Evolutionary conservation across 2,888 invertebrate genomes (phyloP), one percentile per base, ranked within the genome.

Genomic region (Psococerastis gibbosa): DNA sequence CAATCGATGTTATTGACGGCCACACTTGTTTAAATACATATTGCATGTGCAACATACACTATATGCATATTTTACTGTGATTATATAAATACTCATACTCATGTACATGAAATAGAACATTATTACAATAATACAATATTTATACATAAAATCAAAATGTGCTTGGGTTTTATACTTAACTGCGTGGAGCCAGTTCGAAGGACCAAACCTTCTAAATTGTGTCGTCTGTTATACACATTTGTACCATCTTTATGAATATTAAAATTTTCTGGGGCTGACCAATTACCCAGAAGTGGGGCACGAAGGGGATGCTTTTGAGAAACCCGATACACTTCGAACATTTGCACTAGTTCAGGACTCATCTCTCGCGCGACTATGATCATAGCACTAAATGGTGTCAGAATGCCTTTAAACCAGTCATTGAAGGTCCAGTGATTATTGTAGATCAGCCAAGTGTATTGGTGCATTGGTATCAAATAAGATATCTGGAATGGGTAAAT

Each of bases 141-240:
- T n/a, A n/a, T n/a, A n/a, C n/a, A n/a, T n/a, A n/a, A n/a, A n/a
- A n/a, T n/a, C n/a, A n/a, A n/a, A n/a, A n/a, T n/a, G n/a, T n/a
- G n/a, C n/a, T n/a, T n/a, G n/a, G n/a, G n/a, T n/a, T 27, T 27
- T 9, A 11, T 27, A 38, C 38, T 20, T 20, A 38, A 16, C 22
- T 38, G 20, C 38, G 22, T 17, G 6, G 38, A 38, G 9, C 38
- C 38, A 38, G 20, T 18, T 5, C 22, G 9, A 11, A 38, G 20
- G 13, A 20, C n/a, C 17, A 38, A 5, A 9, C 38, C 38, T 20
- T 38, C 38, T 11, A 38, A 11, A 20, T 38, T 20, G 5, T 20
- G 15, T 15, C 38, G 17, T 22, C 38, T 15, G 38, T 38, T n/a
- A 20, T 38, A 38, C 18, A 38, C 5, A 11, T 38, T 5, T 38